Evolutionary conservation across 1,140 invertebrate genomes (phyloP), one percentile per base, ranked within the genome.

Genomic region (Drosophila funebris): DNA sequence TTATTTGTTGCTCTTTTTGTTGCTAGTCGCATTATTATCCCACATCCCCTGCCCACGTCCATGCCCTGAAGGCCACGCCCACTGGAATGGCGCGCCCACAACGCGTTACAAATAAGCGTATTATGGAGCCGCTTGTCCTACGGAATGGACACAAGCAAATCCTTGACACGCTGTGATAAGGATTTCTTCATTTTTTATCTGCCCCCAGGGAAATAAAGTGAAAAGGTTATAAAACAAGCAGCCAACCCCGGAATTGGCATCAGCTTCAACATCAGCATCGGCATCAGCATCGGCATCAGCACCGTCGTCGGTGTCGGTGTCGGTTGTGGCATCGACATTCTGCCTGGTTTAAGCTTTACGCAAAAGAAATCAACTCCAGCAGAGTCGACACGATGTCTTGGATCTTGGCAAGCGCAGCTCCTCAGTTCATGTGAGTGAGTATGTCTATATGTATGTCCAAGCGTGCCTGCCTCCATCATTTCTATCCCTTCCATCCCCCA

Each of bases 121-220:
- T 88, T 88, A 88, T 89, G 79, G 76, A 69, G 68, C 68, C 62
- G 83, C 76, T 77, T 88, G 84, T 88, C 79, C 83, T 88, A 64
- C 50, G 79, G 69, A 78, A 88, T 88, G 83, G 83, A 88, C 83
- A 89, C 88, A 85, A 88, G 83, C 83, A 88, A 88, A 89, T 89
- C 85, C 85, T 90, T 90, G 82, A 90, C 87, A 90, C 87, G 87
- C 87, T 88, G 78, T 90, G 87, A 90, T 90, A 90, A 90, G 87
- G 87, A 90, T 90, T 90, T 90, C 87, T 90, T 90, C 87, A 90
- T 90, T 90, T 90, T 90, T 90, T 90, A 90, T 90, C 87, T 90
- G 63, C 68, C 87, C 87, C 87, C 82, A 78, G 87, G 87, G 87
- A 90, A 90, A 90, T 90, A 90, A 90, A 90, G 78, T 90, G 87